Evolutionary conservation across 2,797 vertebrate species (phyloP), one percentile per base, ranked within the genome.

Genomic region (Parotocinclus haroldoi): DNA sequence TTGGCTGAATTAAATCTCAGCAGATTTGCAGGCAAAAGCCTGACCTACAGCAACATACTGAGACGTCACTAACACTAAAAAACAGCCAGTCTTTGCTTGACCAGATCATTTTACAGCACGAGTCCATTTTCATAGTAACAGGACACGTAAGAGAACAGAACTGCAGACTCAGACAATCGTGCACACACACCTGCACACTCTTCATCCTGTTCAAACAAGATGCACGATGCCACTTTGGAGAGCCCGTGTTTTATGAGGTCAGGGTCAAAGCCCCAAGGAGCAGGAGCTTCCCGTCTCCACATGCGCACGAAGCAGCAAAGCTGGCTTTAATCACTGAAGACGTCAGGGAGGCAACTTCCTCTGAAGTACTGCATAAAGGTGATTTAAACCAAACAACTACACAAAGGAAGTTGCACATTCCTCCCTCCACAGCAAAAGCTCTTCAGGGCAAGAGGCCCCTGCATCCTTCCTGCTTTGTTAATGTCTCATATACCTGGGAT

Each of bases 251-350:
- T 90, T 83, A 88, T 82, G 76, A 75, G 75, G 86, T 88, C 84
- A 89, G 76, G 87, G 87, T 87, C 87, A 81, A 88, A 73, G 74
- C 80, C 84, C 81, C 53, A 78, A 84, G 83, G 86, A 88, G 79
- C 74, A 71, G 74, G 70, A 53, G 54, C 85, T 88, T 90, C 88
- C 87, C 81, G 70, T 82, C 78, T 68, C 78, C 77, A 77, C 70
- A 77, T 76, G 76, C 68, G 74, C 69, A 76, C 67, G 67, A 60
- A 79, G 79, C 80, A 79, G 79, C 49, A 37, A 37, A 70, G 75
- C 79, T 84, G 76, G 81, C 78, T 76, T 74, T 60, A 63, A 71
- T 69, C 75, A 81, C 80, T 72, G 60, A 74, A 79, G 79, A 80
- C 76, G 38, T 66, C 72, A 80, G 78, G 76, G 80, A 82, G 81